phyloP scores from a whole-genome alignment of 2,888 invertebrate genomes.

The Dynastes hyllus region DNA sequence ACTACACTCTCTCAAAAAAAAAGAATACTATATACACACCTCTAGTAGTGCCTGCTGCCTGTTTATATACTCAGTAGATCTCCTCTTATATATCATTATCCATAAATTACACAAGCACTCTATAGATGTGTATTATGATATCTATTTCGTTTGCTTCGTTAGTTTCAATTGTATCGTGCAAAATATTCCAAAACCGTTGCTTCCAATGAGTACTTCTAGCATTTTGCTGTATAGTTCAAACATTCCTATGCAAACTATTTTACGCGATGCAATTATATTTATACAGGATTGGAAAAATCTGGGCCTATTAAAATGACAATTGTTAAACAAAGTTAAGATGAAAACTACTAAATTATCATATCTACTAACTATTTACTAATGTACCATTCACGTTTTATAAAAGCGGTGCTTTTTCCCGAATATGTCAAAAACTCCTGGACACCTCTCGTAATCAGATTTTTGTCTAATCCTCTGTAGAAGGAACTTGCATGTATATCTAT shows the following conservation, averaged over 20 bases:
- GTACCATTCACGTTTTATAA: too few relatives aligned
- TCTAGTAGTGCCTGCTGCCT: slow-evolving; percentile 70
- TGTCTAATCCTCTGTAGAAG: slow-evolving; percentile 13
- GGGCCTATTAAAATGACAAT: background rate
- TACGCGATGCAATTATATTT: slow-evolving; percentile 13
- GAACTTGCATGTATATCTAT: slow-evolving; percentile 22
- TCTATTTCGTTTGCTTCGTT: slow-evolving; percentile 20
- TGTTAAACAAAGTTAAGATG: background rate
- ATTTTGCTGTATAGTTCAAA: background rate
- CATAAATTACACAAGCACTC: slow-evolving; percentile 65
- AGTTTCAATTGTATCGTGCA: slow-evolving; percentile 20
- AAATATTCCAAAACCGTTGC: background rate
- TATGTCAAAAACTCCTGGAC: background rate
- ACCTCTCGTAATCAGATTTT: slow-evolving; percentile 15
- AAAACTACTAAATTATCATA: too few relatives aligned
- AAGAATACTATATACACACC: slow-evolving; percentile 66
- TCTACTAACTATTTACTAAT: too few relatives aligned
- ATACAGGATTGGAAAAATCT: slow-evolving; percentile 23
- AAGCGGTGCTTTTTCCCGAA: background rate
- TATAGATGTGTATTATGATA: slow-evolving; percentile 67
- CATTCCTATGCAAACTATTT: background rate
- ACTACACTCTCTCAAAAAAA: slow-evolving; percentile 63
- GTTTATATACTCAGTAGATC: slow-evolving; percentile 53
- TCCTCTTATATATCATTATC: slow-evolving; percentile 39
- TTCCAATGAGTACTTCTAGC: too few relatives aligned